These are phyloP conservation scores for Drosophila lowei DNA, from an alignment of 1,140 invertebrate species.

Conservation along the genomic window DNA sequence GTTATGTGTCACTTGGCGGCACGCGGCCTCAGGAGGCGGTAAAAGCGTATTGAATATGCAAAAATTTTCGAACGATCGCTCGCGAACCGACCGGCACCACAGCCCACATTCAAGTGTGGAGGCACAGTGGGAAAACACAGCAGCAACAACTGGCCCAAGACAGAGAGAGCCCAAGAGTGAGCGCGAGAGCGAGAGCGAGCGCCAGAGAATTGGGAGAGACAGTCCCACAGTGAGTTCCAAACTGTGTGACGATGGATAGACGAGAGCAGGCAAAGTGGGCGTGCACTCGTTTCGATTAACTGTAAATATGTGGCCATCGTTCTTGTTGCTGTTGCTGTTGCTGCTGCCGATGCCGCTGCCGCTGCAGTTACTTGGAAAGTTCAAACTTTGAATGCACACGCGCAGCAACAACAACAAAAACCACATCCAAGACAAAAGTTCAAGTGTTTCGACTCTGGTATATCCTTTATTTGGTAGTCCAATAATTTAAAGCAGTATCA, in stretches of 20 bases:
- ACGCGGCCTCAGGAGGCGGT: too few relatives aligned
- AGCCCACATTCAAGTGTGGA: conserved; percentile 64
- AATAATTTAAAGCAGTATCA: too few relatives aligned
- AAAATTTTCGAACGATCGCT: conserved; percentile 50
- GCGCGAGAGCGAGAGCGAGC: conserved; percentile 6
- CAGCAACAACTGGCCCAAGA: conserved; percentile 8
- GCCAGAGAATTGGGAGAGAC: conserved; percentile 11
- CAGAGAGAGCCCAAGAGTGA: neutral
- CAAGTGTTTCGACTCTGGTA: too few relatives aligned
- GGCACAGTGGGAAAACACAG: neutral
- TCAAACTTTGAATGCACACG: conserved; percentile 36
- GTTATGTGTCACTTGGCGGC: conserved; percentile 42
- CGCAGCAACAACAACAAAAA: conserved; percentile 30
- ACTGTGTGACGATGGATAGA: conserved; percentile 51
- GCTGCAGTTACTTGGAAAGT: conserved; percentile 34
- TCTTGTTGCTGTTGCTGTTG: conserved; percentile 26
- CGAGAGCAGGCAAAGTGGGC: conserved; percentile 43
- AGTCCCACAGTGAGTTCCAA: conserved; percentile 33
- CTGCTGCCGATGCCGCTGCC: conserved; percentile 2
- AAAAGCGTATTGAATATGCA: conserved; percentile 42
- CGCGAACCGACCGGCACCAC: conserved; percentile 58
- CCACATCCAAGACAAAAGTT: neutral
- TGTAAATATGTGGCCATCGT: conserved; percentile 45
- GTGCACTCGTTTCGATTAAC: conserved; percentile 46
- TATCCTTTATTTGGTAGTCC: too few relatives aligned